These are phyloP conservation scores for Trematocara nigrifrons DNA, from an alignment of 2,113 vertebrate species.

Conservation along the genomic window DNA sequence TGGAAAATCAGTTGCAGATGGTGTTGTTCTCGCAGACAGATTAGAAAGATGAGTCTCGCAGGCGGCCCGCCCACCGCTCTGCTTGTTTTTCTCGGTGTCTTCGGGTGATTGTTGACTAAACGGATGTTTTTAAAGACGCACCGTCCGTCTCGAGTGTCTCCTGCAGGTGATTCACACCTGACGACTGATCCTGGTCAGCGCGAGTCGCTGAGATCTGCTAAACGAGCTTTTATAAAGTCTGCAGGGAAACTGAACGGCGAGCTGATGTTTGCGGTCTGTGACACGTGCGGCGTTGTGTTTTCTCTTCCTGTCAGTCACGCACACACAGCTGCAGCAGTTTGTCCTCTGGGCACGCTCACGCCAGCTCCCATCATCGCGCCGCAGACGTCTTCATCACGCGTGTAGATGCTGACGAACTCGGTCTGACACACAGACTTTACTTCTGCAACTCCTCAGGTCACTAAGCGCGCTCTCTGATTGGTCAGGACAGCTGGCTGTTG, in stretches of 20 bases:
- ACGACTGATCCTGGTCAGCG: not conserved
- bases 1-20: not conserved
- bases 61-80: not conserved
- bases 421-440: not conserved
- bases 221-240: not conserved
- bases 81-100: not conserved
- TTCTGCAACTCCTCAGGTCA: not conserved
- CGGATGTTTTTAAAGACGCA: not conserved
- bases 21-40: not conserved
- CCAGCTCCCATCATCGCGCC: not conserved
- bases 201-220: not conserved
- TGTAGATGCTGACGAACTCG: not conserved
- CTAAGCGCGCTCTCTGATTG: not conserved
- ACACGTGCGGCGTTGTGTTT: not conserved
- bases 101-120: not conserved
- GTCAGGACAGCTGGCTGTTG: not conserved
- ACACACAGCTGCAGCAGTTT: not conserved
- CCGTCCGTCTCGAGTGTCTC: too few relatives aligned
- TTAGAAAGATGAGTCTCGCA: not conserved
- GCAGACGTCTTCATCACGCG: not conserved
- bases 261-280: not conserved
- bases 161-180: not conserved
- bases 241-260: not conserved
- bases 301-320: not conserved
- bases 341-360: not conserved